Base-by-base conservation (phyloP, 2,888 invertebrate species). In the Cryptocephalus primarius region DNA sequence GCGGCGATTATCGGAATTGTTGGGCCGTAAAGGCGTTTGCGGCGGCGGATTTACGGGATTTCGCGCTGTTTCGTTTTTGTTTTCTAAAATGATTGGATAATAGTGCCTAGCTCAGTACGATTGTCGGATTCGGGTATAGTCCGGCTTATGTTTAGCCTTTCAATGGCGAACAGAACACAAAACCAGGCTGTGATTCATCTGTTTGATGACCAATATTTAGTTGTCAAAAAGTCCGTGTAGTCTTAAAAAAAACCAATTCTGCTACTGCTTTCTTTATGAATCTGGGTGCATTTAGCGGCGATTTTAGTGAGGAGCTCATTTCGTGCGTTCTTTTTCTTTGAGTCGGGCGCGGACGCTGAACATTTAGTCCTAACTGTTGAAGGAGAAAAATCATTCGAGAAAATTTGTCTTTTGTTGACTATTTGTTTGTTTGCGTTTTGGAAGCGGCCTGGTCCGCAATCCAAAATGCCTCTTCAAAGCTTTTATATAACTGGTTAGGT, bases 101-200 rank as follows among this genome's bases (percentile, higher is more conserved):
- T 52, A 52, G 69, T 70, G 68, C 70, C 69, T 69, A 69, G 68
- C 63, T 68, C 66, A 66, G 63, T 64, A 65, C 61, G 59, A 61
- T 61, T 55, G 54, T 56, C 55, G 58, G 51, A 51, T 48, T 50
- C 52, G 53, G 48, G 43, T 31, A 46, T 46, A 52, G 43, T 48
- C 52, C 53, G 57, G 49, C 49, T 45, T 51, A 55, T 55, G 54
- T 57, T 58, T 58, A 55, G 44, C 52, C 52, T 55, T 46, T 54
- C 48, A 53, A 52, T 47, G 55, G 50, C 54, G 63, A 22, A 62
- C 62, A 67, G 67, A 62, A 68, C 65, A 69, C 69, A 72, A 72
- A 72, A 70, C 69, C 72, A 71, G 72, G 72, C 72, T 72, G 72
- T 72, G 72, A 72, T 71, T 71, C 69, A 69, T 68, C 70, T 64